These are phyloP conservation scores for Mormyrus iriodes DNA, from an alignment of 2,113 vertebrate species.

Conservation along the genomic window DNA sequence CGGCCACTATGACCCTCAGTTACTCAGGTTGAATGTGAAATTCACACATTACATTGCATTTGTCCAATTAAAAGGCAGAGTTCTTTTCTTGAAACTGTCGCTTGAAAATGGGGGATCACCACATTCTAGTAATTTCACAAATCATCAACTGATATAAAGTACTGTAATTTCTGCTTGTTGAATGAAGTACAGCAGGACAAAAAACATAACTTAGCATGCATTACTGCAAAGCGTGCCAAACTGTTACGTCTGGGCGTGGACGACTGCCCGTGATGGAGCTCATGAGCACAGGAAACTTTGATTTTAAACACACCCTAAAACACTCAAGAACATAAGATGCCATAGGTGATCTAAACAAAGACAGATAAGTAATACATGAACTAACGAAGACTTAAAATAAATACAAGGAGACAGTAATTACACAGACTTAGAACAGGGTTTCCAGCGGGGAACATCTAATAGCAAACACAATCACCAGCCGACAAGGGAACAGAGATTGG, in stretches of 20 bases:
- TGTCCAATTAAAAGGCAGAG: too few species aligned
- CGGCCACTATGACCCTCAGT: too few species aligned
- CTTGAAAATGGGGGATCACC: too few species aligned
- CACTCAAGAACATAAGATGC: background rate
- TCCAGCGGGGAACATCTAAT: background rate
- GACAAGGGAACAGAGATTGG: background rate
- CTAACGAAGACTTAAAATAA: background rate
- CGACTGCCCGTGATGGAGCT: background rate
- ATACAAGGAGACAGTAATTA: background rate
- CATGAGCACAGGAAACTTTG: background rate
- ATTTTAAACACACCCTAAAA: background rate
- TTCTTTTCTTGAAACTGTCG: too few species aligned
- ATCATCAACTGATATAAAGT: too few species aligned
- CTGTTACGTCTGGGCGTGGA: background rate
- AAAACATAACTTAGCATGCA: too few species aligned
- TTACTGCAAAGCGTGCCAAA: background rate
- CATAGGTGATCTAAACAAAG: background rate
- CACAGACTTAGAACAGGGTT: background rate
- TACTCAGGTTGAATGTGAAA: too few species aligned
- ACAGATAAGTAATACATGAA: background rate
- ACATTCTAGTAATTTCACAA: too few species aligned
- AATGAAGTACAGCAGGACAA: too few species aligned
- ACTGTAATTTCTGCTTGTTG: too few species aligned
- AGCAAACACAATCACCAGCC: background rate
- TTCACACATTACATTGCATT: too few species aligned